Conservation (phyloP, 2,113 vertebrate species). For the Xiphophorus couchianus region DNA sequence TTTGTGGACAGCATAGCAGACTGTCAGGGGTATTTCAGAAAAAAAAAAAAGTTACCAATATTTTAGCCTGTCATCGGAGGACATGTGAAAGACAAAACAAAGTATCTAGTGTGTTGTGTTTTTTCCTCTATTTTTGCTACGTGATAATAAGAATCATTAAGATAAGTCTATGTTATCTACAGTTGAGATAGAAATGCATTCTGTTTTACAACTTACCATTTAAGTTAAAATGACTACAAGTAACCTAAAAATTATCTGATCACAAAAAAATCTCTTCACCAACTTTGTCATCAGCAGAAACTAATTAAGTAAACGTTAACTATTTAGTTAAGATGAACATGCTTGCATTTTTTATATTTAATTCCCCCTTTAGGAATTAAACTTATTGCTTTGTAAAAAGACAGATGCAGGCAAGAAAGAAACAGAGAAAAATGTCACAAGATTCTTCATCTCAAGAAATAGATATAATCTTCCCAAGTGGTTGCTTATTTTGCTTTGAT, state of each 20-base stretch:
- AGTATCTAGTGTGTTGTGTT: conserved; percentile 36
- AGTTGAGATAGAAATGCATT: conserved; percentile 52
- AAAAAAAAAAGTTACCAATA: conserved; percentile 37
- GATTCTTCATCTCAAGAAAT: conserved; percentile 35
- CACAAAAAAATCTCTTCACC: conserved; percentile 62
- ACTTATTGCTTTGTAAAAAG: conserved; percentile 45
- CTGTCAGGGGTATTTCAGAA: conserved; percentile 30
- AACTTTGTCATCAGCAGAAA: conserved; percentile 68
- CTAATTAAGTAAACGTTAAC: conserved; percentile 62
- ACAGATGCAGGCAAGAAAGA: conserved; percentile 9
- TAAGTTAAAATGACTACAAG: conserved; percentile 66
- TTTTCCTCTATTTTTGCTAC: conserved; percentile 48
- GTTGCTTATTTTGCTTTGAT: conserved; percentile 79
- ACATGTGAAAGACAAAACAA: conserved; percentile 24
- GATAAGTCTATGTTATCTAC: conserved; percentile 59
- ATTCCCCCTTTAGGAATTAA: conserved; percentile 44
- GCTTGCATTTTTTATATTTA: conserved; percentile 34
- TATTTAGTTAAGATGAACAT: conserved; percentile 59
- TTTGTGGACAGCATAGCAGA: conserved; percentile 58
- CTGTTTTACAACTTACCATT: conserved; percentile 55
- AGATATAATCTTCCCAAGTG: conserved; percentile 67
- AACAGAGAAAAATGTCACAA: conserved; percentile 36
- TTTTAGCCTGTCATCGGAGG: conserved; percentile 41
- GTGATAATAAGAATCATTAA: conserved; percentile 46
- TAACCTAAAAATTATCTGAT: conserved; percentile 68